A percentile compares a stretch with the other conserved stretches of the same genome.
phyloP scores from a whole-genome alignment of 2,113 vertebrate genomes.

The Edolisoma coerulescens region DNA sequence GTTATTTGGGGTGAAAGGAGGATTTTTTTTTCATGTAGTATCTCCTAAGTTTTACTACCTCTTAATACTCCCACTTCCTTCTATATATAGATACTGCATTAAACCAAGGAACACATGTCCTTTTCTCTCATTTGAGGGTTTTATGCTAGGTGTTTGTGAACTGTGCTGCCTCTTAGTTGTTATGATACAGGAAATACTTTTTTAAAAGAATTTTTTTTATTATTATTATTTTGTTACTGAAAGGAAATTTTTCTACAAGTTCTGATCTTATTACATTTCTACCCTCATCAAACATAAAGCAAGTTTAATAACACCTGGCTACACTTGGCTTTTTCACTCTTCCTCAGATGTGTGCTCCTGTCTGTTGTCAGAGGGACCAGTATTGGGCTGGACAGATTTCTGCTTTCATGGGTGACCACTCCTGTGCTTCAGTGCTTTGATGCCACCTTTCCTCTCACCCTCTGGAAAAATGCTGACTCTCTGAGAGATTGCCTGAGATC shows the following conservation, averaged over 20 bases:
- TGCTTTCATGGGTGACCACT: background rate
- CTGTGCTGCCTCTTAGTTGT: background rate
- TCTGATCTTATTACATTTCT: background rate
- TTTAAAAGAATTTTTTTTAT: background rate
- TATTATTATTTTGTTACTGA: background rate
- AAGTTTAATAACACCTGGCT: background rate
- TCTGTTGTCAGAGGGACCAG: background rate
- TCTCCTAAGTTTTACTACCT: background rate
- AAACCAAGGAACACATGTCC: background rate
- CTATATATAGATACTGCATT: background rate
- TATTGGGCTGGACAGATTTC: background rate
- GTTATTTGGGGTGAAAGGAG: background rate
- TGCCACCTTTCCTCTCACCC: background rate
- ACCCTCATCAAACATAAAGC: background rate
- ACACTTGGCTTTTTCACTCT: background rate
- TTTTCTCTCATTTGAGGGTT: background rate
- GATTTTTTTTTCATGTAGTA: background rate
- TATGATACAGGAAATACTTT: background rate
- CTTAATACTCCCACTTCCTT: background rate
- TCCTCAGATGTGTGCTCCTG: background rate
- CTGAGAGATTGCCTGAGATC: background rate
- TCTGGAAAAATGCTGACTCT: background rate
- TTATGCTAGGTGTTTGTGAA: background rate
- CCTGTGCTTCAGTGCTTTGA: background rate
- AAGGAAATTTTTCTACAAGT: background rate